A percentile compares a stretch with the other conserved stretches of the same genome.
Conservation (phyloP, 2,113 vertebrate species). For the Malurus cyaneus region DNA sequence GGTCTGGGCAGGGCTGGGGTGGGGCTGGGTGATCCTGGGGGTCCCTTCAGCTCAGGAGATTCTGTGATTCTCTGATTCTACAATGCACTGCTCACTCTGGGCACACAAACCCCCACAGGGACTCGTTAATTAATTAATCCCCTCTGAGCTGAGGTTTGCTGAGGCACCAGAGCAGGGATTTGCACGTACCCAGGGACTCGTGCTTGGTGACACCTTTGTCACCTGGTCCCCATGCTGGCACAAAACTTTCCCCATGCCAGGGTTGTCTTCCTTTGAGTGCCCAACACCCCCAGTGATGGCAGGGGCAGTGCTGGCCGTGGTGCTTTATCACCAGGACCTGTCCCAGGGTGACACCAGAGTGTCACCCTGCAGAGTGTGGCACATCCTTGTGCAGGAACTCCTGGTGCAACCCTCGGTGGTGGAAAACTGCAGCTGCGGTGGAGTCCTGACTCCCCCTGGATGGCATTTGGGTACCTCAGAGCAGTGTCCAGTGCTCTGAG, state of each 20-base stretch:
- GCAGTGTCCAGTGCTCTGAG: neutral
- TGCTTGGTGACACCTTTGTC: neutral
- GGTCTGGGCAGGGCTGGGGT: rapidly evolving
- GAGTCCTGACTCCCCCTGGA: neutral
- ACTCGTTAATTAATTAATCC: neutral
- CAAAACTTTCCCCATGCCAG: neutral
- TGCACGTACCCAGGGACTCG: neutral
- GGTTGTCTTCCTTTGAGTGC: neutral
- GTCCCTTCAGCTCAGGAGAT: neutral
- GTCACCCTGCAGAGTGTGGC: neutral
- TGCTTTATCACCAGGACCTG: neutral
- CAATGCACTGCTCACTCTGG: neutral
- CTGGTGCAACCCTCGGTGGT: neutral
- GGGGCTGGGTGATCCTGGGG: rapidly evolving
- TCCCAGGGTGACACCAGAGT: neutral
- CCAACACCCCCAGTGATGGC: neutral
- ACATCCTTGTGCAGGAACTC: neutral
- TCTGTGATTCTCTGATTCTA: neutral
- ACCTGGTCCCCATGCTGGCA: neutral
- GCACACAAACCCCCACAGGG: neutral
- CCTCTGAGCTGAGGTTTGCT: neutral
- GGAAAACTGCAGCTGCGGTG: rapidly evolving
- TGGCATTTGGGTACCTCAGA: neutral
- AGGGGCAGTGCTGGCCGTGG: neutral
- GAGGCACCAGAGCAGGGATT: neutral